Conservation (phyloP, 2,797 vertebrate genomes). For the Eospalax fontanierii region DNA sequence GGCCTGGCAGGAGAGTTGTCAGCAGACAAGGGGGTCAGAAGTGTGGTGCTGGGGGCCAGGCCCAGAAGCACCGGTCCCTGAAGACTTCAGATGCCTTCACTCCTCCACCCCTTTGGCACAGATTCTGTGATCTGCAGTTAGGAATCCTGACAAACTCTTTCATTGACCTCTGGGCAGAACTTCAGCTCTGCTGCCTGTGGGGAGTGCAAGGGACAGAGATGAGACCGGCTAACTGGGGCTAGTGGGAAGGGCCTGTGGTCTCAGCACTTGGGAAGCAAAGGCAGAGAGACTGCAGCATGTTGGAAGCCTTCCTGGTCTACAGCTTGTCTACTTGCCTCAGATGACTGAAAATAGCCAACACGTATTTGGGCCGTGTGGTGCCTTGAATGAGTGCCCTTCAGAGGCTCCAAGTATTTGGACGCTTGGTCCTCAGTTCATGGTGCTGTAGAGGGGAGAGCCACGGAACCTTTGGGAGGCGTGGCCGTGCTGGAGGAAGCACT, state of each 20-base stretch:
- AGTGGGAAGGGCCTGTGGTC: not conserved
- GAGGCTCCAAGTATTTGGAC: too few species aligned
- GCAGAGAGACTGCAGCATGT: not conserved
- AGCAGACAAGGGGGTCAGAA: not conserved
- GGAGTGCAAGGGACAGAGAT: not conserved
- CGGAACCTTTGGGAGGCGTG: too few species aligned
- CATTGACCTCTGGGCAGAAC: not conserved
- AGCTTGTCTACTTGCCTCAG: too few species aligned
- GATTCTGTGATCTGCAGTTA: not conserved
- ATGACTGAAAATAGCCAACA: too few species aligned
- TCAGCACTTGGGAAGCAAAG: not conserved
- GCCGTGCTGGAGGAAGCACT: too few species aligned
- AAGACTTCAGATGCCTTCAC: not conserved
- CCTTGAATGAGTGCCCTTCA: too few species aligned
- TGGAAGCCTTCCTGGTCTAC: not conserved
- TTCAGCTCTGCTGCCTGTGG: not conserved
- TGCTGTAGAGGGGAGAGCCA: too few species aligned
- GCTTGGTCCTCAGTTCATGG: too few species aligned
- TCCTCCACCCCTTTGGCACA: not conserved
- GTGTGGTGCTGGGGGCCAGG: not conserved
- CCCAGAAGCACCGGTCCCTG: not conserved
- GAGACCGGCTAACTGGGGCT: not conserved
- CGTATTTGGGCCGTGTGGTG: too few species aligned
- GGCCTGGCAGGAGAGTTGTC: not conserved
- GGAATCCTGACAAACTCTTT: constrained; percentile 26